Evolutionary conservation across 2,797 vertebrate species (phyloP).

Genomic region (Malacoraja senta): DNA sequence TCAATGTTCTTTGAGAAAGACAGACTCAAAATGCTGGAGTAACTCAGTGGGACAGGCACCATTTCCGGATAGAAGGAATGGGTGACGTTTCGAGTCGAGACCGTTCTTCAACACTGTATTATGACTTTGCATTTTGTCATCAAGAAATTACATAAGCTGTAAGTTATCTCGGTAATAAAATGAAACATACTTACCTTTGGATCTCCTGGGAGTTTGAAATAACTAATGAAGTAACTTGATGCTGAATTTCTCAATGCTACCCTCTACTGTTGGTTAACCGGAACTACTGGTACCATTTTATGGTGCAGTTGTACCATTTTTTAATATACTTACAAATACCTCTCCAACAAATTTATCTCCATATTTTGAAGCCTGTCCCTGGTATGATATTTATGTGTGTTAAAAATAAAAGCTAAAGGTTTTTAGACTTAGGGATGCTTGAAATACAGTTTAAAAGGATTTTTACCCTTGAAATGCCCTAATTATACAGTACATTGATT

Average conservation of each 20-base stretch:
- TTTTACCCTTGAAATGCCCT: slow-evolving; percentile 85
- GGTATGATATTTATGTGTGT: not conserved
- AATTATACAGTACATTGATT: slow-evolving; percentile 94
- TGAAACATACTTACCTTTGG: not conserved
- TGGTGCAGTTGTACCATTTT: not conserved
- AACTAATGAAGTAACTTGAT: slow-evolving; percentile 32
- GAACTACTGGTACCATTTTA: not conserved
- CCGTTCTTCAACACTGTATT: not conserved
- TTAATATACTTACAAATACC: slow-evolving; percentile 6
- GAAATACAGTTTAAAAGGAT: slow-evolving; percentile 43
- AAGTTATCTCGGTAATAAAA: not conserved
- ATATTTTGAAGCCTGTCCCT: not conserved
- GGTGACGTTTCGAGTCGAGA: no score
- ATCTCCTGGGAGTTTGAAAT: slow-evolving; percentile 39
- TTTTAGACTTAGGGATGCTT: not conserved
- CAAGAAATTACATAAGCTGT: not conserved
- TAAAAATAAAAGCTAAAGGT: slow-evolving; percentile 28
- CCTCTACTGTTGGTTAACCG: slow-evolving; percentile 53
- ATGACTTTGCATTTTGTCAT: not conserved
- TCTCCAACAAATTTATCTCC: not conserved
- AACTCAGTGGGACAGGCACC: no score
- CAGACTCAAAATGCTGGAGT: no score
- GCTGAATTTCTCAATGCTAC: slow-evolving; percentile 52
- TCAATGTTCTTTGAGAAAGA: not conserved
- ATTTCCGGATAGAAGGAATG: no score